A percentile compares a stretch with the other conserved stretches of the same genome.
These are phyloP conservation scores for Phalacrocorax brasilianus DNA, from an alignment of 2,113 vertebrate genomes.

Conservation along the genomic window DNA sequence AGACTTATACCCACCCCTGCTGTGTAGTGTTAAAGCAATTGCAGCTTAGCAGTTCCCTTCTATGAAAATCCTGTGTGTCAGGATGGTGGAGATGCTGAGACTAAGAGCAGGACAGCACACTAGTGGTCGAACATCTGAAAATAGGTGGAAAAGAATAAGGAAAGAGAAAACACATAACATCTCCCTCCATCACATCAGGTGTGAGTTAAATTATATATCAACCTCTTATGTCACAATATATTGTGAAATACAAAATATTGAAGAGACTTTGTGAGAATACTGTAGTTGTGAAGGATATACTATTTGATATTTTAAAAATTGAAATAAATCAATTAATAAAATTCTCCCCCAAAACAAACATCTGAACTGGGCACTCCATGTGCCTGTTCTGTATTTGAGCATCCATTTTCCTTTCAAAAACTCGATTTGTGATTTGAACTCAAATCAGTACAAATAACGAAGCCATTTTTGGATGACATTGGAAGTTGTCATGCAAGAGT, in stretches of 20 bases:
- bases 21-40: neutral
- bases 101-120: neutral
- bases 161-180: neutral
- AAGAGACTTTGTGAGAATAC: neutral
- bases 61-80: neutral
- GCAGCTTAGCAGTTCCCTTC: neutral
- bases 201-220: neutral
- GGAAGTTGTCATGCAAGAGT: neutral
- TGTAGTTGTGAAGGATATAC: neutral
- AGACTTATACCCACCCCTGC: neutral
- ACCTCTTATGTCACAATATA: neutral
- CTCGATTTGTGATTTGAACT: neutral
- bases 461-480: neutral
- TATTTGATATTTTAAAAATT: neutral
- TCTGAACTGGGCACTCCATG: neutral
- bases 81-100: neutral
- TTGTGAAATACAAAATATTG: neutral
- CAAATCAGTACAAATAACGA: neutral
- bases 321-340: neutral
- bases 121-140: neutral
- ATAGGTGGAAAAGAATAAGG: neutral
- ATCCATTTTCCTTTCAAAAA: neutral
- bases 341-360: fast-evolving
- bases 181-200: neutral
- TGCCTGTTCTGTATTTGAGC: neutral